A percentile compares a stretch with the other conserved stretches of the same genome.
These are phyloP conservation scores for Gadopsis marmoratus DNA, from an alignment of 2,797 vertebrate genomes.

Conservation along the genomic window DNA sequence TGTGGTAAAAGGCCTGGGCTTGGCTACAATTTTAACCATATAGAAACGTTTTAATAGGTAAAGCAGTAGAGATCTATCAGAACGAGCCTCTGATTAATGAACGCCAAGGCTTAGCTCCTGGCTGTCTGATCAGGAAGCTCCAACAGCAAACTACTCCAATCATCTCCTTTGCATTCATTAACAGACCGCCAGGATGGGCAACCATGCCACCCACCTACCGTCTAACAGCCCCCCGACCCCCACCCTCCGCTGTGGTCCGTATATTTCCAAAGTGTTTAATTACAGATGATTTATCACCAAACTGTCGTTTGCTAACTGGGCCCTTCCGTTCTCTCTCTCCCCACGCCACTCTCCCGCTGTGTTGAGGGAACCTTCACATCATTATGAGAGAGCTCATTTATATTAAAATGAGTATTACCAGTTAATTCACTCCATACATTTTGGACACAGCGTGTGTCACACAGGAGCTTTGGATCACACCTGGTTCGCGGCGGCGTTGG, in stretches of 20 bases:
- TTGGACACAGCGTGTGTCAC: conserved; percentile 79
- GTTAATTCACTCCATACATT: conserved; percentile 86
- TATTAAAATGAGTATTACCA: conserved; percentile 87
- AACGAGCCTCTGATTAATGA: conserved; percentile 75
- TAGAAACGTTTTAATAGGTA: conserved; percentile 66
- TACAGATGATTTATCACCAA: conserved; percentile 87
- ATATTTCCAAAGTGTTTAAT: conserved; percentile 86
- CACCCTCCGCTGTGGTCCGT: conserved; percentile 70
- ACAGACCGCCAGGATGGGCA: conserved; percentile 74
- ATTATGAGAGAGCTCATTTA: conserved; percentile 86
- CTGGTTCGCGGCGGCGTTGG: conserved; percentile 62
- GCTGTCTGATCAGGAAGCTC: conserved; percentile 65
- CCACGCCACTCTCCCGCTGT: conserved; percentile 74
- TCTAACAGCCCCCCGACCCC: conserved; percentile 48
- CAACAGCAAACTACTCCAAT: conserved; percentile 55
- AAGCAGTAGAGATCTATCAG: conserved; percentile 58
- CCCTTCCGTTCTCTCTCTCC: conserved; percentile 72
- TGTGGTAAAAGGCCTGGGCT: conserved; percentile 40
- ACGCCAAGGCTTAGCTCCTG: conserved; percentile 58
- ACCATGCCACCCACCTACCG: conserved; percentile 67
- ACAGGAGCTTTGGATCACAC: conserved; percentile 66
- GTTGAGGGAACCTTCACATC: conserved; percentile 80
- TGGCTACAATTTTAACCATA: conserved; percentile 62
- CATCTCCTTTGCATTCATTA: conserved; percentile 72
- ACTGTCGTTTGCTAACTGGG: conserved; percentile 83